Percentiles rank a stretch among this genome's conserved stretches.
Conservation (phyloP, 2,888 invertebrate species). For the Thelaira solivaga region DNA sequence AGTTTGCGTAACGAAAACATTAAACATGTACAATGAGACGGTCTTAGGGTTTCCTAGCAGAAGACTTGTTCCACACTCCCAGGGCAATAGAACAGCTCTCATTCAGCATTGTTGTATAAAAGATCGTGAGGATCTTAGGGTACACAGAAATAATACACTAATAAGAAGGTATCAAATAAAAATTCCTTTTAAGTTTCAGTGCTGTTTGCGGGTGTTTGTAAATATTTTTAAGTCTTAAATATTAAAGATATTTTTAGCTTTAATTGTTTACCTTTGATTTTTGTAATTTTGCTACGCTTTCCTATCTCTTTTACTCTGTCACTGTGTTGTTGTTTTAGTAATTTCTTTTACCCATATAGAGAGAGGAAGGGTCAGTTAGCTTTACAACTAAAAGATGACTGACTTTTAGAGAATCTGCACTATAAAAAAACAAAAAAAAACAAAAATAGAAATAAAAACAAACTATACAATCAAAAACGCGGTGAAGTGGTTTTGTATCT, state of each 20-base stretch:
- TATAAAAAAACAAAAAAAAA: neutral
- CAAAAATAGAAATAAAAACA: neutral
- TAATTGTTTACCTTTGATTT: conserved; percentile 40
- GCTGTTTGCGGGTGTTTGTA: neutral
- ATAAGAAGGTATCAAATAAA: too few relatives aligned
- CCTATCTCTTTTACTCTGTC: conserved; percentile 9
- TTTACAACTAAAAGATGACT: conserved; percentile 56
- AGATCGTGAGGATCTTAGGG: too few relatives aligned
- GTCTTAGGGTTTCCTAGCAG: too few relatives aligned
- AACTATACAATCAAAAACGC: conserved; percentile 7
- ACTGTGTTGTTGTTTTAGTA: too few relatives aligned
- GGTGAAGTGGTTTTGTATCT: conserved; percentile 32
- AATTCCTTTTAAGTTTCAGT: too few relatives aligned
- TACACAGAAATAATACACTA: too few relatives aligned
- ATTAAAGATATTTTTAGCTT: neutral
- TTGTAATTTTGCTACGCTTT: neutral
- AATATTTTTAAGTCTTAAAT: neutral
- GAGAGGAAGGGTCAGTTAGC: conserved; percentile 6
- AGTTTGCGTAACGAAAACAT: too few relatives aligned
- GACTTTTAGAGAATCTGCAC: conserved; percentile 53
- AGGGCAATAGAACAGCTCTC: too few relatives aligned
- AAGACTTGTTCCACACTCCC: too few relatives aligned
- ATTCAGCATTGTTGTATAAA: too few relatives aligned
- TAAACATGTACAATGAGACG: too few relatives aligned
- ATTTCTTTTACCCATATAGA: too few relatives aligned